A percentile compares a stretch with the other conserved stretches of the same genome.
Evolutionary conservation across 2,797 vertebrate species (phyloP).

Genomic region (Merluccius polli): DNA sequence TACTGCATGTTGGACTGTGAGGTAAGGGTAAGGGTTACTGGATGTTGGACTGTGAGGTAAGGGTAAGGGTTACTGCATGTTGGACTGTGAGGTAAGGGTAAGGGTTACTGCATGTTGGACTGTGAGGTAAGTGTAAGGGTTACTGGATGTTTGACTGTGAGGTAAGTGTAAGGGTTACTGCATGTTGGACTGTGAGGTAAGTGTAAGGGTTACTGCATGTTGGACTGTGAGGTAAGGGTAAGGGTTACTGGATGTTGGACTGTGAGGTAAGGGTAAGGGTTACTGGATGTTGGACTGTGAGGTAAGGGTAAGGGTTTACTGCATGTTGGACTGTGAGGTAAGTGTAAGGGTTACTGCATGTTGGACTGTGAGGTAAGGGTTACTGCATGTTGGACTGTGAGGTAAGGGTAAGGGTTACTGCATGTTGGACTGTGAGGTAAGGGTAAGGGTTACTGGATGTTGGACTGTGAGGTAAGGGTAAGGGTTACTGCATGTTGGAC

Average conservation of each 20-base stretch:
- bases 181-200: background rate
- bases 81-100: background rate
- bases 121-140: background rate
- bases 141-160: background rate
- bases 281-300: background rate
- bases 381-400: background rate
- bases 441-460: too few relatives aligned
- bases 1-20: background rate
- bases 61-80: too few relatives aligned
- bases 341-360: too few relatives aligned
- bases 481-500: background rate
- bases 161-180: too few relatives aligned
- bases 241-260: background rate
- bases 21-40: too few relatives aligned
- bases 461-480: background rate
- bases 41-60: background rate
- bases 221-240: background rate
- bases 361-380: background rate
- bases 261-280: background rate
- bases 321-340: background rate
- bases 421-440: background rate
- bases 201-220: too few relatives aligned
- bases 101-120: background rate
- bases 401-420: too few relatives aligned
- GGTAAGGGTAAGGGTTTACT: too few relatives aligned